Conservation (phyloP, 2,113 vertebrate species). For the Pontoporia blainvillei region DNA sequence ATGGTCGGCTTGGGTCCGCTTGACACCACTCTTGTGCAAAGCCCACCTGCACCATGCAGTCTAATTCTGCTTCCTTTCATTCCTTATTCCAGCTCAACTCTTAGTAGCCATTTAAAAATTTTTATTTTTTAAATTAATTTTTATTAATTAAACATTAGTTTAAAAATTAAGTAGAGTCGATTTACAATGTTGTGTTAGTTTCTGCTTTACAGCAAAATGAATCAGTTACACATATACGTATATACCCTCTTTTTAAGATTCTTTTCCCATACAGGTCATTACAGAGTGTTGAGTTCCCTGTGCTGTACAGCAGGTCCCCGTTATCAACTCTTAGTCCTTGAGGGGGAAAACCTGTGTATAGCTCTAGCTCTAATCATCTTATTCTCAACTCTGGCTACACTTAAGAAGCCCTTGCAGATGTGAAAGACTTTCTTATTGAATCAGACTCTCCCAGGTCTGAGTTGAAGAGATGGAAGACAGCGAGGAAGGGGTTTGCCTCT, state of each 20-base stretch:
- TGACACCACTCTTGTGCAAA: accelerated
- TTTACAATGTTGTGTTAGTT: no score
- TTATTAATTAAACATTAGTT: no score
- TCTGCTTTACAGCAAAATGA: no score
- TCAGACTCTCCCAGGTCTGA: not conserved
- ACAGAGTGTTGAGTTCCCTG: no score
- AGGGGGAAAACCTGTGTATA: not conserved
- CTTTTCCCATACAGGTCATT: no score
- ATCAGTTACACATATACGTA: no score
- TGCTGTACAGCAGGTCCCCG: no score
- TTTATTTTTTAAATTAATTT: no score
- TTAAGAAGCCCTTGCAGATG: not conserved
- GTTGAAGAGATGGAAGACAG: not conserved
- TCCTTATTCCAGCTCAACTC: not conserved
- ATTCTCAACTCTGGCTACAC: not conserved
- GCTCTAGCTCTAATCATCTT: not conserved
- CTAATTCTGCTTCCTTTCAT: not conserved
- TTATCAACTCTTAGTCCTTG: not conserved
- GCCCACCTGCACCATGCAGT: accelerated
- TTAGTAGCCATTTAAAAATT: no score
- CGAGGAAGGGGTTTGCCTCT: not conserved
- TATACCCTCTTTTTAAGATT: no score
- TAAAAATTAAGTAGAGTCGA: no score
- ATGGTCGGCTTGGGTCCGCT: not conserved
- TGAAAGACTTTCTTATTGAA: not conserved